A percentile compares a stretch with the other conserved stretches of the same genome.
These are phyloP conservation scores for Noctua janthina DNA, from an alignment of 2,888 invertebrate genomes.

Conservation along the genomic window DNA sequence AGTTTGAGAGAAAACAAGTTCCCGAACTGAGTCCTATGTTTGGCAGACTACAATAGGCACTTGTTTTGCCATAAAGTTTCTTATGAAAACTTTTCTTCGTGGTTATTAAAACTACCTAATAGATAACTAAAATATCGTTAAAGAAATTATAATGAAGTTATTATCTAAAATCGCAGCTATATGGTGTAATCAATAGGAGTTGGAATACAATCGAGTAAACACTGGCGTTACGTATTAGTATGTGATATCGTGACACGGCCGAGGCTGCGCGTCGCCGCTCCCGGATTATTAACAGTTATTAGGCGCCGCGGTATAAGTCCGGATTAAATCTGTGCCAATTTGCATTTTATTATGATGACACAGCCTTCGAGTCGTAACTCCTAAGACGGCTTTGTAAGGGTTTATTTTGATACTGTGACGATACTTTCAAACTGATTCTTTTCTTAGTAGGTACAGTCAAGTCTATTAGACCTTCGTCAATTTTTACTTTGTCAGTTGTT, in stretches of 20 bases:
- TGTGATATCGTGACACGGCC: conserved; percentile 53
- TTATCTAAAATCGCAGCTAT: not conserved
- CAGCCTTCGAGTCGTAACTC: conserved; percentile 83
- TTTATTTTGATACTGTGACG: conserved; percentile 73
- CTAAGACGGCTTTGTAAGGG: conserved; percentile 82
- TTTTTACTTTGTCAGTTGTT: not conserved
- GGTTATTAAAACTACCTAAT: not conserved
- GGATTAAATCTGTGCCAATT: conserved; percentile 88
- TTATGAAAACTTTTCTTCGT: conserved; percentile 6
- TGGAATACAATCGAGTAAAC: conserved; percentile 30
- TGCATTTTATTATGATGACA: conserved; percentile 88
- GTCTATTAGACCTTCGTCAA: not conserved
- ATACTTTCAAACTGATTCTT: conserved; percentile 24
- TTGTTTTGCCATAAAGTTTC: conserved; percentile 35
- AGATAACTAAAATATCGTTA: not conserved
- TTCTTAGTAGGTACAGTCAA: conserved; percentile 30
- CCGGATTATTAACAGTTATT: conserved; percentile 87
- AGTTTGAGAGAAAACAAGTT: conserved; percentile 31
- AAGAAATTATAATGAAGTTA: not conserved
- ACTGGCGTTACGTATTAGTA: conserved; percentile 35
- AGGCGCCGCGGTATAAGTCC: conserved; percentile 84
- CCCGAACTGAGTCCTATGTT: conserved; percentile 35
- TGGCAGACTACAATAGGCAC: conserved; percentile 21
- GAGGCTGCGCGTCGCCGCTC: conserved; percentile 66
- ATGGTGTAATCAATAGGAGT: not conserved